phyloP scores from a whole-genome alignment of 2,888 invertebrate genomes.

The Acleris holmiana region DNA sequence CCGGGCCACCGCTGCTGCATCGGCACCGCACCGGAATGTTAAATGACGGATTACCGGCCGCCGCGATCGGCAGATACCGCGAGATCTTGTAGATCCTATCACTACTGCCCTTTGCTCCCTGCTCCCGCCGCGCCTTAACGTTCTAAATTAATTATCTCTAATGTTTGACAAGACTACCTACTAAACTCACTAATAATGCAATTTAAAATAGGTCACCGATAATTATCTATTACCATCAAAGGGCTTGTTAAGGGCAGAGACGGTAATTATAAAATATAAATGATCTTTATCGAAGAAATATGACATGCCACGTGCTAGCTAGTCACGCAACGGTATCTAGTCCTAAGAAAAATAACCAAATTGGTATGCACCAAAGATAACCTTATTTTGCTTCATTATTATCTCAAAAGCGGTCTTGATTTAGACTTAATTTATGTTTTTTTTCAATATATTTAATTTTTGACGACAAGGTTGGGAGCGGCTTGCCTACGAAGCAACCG shows the following conservation, averaged over 20 bases:
- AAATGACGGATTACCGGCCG: constrained; percentile 82
- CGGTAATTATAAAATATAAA: constrained; percentile 22
- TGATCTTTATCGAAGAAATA: constrained; percentile 9
- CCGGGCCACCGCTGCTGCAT: constrained; percentile 64
- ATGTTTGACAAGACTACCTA: constrained; percentile 35
- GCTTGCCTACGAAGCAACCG: too few species aligned
- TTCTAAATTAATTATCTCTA: constrained; percentile 36
- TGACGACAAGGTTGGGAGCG: too few species aligned
- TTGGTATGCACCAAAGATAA: background rate
- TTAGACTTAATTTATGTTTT: too few species aligned
- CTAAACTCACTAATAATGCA: constrained; percentile 29
- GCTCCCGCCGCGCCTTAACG: constrained; percentile 30
- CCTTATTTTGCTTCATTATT: background rate
- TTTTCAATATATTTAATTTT: too few species aligned
- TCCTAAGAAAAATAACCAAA: background rate
- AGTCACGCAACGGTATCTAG: background rate
- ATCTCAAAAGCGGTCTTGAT: too few species aligned
- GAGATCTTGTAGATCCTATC: constrained; percentile 70
- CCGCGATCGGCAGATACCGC: constrained; percentile 76
- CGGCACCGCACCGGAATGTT: constrained; percentile 74
- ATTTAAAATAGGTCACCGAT: constrained; percentile 29
- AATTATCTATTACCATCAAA: constrained; percentile 22
- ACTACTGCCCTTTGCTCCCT: constrained; percentile 53
- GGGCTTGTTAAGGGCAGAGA: constrained; percentile 13
- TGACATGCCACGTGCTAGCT: background rate